phyloP scores from a whole-genome alignment of 2,797 vertebrate species.

The Benthosema pterotum region DNA sequence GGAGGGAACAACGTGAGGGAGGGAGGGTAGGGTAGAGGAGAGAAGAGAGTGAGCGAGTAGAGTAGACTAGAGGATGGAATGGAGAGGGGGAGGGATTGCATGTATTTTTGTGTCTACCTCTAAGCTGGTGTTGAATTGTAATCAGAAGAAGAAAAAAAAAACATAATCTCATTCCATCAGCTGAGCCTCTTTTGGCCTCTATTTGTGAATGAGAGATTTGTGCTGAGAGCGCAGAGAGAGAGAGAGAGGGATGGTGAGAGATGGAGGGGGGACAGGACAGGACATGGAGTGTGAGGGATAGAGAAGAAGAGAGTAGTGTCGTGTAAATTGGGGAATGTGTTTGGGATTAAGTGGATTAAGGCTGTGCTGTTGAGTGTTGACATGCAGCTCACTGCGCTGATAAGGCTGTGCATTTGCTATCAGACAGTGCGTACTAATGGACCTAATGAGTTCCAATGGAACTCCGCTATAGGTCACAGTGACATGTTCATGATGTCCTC shows the following conservation, averaged over 20 bases:
- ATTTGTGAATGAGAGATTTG: slow-evolving; percentile 81
- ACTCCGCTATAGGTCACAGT: neutral
- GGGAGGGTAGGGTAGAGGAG: slow-evolving; percentile 17
- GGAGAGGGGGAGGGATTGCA: slow-evolving; percentile 5
- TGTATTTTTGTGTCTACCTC: slow-evolving; percentile 48
- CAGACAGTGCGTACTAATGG: neutral
- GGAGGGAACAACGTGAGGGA: slow-evolving; percentile 8
- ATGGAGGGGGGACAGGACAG: slow-evolving; percentile 21
- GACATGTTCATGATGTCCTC: neutral
- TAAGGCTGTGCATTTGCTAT: slow-evolving; percentile 5
- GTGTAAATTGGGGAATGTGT: slow-evolving; percentile 5
- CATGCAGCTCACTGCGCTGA: slow-evolving; percentile 24
- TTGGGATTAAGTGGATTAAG: slow-evolving; percentile 21
- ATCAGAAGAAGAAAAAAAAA: slow-evolving; percentile 73
- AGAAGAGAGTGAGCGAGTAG: no score
- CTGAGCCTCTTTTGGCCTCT: slow-evolving; percentile 80
- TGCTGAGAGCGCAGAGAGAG: slow-evolving; percentile 24
- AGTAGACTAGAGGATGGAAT: slow-evolving; percentile 20
- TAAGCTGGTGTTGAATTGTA: slow-evolving; percentile 77
- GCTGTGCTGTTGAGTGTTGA: slow-evolving; percentile 14
- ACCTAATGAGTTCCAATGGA: slow-evolving; percentile 15
- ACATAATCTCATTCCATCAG: slow-evolving; percentile 75
- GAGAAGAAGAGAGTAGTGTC: slow-evolving; percentile 34
- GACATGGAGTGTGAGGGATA: slow-evolving; percentile 30
- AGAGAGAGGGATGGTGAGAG: neutral